These are phyloP conservation scores for Ypsolopha scabrella DNA, from an alignment of 2,888 invertebrate species.

Conservation along the genomic window DNA sequence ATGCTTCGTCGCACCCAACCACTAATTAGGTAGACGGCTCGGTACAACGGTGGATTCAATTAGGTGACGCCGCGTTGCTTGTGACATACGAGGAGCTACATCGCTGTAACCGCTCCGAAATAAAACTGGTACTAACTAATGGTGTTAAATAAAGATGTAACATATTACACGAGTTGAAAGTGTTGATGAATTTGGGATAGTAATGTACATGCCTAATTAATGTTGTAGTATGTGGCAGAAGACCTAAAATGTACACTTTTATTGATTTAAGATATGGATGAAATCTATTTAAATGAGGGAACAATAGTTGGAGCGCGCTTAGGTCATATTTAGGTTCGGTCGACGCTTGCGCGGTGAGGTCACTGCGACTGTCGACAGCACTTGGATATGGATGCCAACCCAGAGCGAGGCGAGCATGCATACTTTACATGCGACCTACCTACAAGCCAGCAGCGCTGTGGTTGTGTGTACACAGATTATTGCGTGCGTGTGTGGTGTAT, in stretches of 20 bases:
- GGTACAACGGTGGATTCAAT: slow-evolving; percentile 29
- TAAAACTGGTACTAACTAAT: neutral
- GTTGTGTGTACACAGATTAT: slow-evolving; percentile 38
- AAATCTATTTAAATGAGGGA: neutral
- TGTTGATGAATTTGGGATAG: neutral
- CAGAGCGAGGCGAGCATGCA: slow-evolving; percentile 42
- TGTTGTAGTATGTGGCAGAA: too few relatives aligned
- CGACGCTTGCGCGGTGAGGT: slow-evolving; percentile 45
- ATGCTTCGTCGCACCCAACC: slow-evolving; percentile 14
- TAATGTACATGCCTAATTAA: neutral
- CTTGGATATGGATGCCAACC: slow-evolving; percentile 37
- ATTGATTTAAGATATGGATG: neutral
- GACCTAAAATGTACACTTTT: too few relatives aligned
- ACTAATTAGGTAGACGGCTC: slow-evolving; percentile 23
- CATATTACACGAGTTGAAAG: neutral
- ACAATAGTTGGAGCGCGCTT: slow-evolving; percentile 12
- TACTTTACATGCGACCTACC: slow-evolving; percentile 52
- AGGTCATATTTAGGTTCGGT: slow-evolving; percentile 40
- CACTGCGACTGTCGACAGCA: slow-evolving; percentile 39
- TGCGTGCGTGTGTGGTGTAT: slow-evolving; percentile 26
- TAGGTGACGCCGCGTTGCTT: slow-evolving; percentile 35
- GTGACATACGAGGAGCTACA: neutral
- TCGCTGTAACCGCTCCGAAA: too few relatives aligned
- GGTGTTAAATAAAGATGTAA: neutral
- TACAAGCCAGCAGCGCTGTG: slow-evolving; percentile 27